These are phyloP conservation scores for Thalassarche chlororhynchos DNA, from an alignment of 2,113 vertebrate species.

Conservation along the genomic window DNA sequence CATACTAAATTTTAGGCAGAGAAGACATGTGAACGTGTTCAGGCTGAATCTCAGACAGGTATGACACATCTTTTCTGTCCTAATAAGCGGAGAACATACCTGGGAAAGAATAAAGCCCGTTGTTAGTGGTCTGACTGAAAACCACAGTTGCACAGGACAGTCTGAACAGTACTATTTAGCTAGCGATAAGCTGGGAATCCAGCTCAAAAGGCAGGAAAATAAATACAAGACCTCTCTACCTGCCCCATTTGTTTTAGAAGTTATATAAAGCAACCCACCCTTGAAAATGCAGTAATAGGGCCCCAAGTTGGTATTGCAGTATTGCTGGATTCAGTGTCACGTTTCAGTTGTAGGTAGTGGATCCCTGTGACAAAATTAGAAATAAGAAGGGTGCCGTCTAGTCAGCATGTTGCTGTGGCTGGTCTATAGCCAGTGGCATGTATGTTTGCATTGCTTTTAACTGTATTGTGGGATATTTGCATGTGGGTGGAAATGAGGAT, in stretches of 20 bases:
- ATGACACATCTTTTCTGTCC: background rate
- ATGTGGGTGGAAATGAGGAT: background rate
- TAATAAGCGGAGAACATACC: background rate
- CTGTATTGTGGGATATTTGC: background rate
- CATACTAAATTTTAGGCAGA: conserved; percentile 79
- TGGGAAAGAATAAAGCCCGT: background rate
- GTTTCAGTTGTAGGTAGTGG: background rate
- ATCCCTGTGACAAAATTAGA: background rate
- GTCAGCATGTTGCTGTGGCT: background rate
- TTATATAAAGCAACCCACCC: background rate
- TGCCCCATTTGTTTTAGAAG: background rate
- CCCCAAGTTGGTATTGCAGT: background rate
- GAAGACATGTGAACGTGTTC: conserved; percentile 87
- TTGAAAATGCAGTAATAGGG: background rate
- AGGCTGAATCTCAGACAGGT: conserved; percentile 93
- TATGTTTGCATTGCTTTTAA: background rate
- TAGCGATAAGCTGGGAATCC: background rate
- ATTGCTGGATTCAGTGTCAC: background rate
- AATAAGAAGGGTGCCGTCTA: background rate
- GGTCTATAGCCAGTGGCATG: background rate
- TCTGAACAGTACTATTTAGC: background rate
- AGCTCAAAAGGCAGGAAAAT: background rate
- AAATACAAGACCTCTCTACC: background rate
- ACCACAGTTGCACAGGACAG: background rate
- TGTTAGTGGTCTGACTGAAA: background rate